Evolutionary conservation across 2,113 vertebrate species (phyloP), one percentile per base, ranked within the genome.

Genomic region (Muntiacus muntjak): DNA sequence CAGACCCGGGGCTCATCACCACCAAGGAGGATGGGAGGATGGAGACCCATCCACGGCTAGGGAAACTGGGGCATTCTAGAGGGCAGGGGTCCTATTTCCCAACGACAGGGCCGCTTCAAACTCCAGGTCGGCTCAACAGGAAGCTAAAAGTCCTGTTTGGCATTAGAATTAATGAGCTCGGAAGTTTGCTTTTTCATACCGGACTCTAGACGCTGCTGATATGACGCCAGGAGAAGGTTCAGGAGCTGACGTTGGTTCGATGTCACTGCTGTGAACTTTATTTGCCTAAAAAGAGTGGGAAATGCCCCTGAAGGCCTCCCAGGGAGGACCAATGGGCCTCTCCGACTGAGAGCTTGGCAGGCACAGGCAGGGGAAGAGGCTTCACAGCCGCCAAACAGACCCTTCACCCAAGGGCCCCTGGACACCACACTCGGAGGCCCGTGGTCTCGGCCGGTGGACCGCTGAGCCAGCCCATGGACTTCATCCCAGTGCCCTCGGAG

Each of bases 251-350:
- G 1, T 43, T 23, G 10, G 8, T 8, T 25, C 1, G 21, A 7
- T 2, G 57, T 13, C 6, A 2, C 5, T 1, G 2, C 25, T 45
- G 26, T 33, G 9, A 3, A 28, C 52, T 52, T 71, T 40, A 13
- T 60, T 60, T 85, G 17, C 40, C 36, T 33, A 7, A 33, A 40
- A n/a, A 50, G 7, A 33, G 15, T 10, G 12, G 67, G n/a, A 28
- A 14, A 16, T 7, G 7, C 26, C 43, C 3, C 1, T 0, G 0
- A 3, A 36, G 26, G 7, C 40, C 43, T 21, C 3, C 0, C 0
- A 7, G 36, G 11, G 9, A 19, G 9, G 2, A 14, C 0, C 3
- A 0, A 3, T 12, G 33, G 10, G 3, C 17, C 6, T 19, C 30
- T 21, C 36, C n/a, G 1, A 7, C 4, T 76, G 36, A 0, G 0